Conservation (phyloP, 2,113 vertebrate species). For the Caranx melampygus region DNA sequence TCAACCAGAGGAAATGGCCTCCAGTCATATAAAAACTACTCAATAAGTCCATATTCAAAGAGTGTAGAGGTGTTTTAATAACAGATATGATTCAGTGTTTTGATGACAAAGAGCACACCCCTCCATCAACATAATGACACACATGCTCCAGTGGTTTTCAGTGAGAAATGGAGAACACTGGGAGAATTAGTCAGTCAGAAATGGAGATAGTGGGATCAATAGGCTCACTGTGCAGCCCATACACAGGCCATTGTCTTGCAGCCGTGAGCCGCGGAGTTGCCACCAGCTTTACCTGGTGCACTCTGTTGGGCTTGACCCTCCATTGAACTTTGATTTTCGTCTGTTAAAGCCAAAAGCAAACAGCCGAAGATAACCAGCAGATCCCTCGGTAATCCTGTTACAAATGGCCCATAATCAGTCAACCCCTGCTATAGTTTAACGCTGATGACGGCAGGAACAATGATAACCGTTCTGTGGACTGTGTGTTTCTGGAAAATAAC, state of each 20-base stretch:
- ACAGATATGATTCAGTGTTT: neutral
- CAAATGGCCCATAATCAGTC: constrained; percentile 58
- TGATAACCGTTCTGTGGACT: neutral
- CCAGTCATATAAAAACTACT: constrained; percentile 5
- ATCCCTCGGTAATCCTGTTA: constrained; percentile 56
- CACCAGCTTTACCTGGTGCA: constrained; percentile 55
- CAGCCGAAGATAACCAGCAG: constrained; percentile 67
- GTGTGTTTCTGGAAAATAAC: constrained; percentile 1
- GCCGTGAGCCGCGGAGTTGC: constrained; percentile 40
- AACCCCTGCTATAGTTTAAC: constrained; percentile 28
- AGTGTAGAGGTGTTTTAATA: neutral
- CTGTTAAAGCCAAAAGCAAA: constrained; percentile 72
- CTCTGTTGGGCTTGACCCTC: constrained; percentile 70
- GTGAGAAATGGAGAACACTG: neutral
- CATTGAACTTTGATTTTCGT: constrained; percentile 78
- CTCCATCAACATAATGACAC: neutral
- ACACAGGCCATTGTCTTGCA: constrained; percentile 67
- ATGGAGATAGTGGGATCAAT: constrained; percentile 58
- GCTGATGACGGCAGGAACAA: constrained; percentile 34
- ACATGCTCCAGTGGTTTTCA: neutral
- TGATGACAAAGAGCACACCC: neutral
- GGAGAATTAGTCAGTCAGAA: neutral
- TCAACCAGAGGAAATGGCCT: constrained; percentile 62
- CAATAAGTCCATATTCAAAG: neutral
- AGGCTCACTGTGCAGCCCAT: constrained; percentile 50